phyloP scores from a whole-genome alignment of 1,140 invertebrate genomes.

The Drosophila repletoides region DNA sequence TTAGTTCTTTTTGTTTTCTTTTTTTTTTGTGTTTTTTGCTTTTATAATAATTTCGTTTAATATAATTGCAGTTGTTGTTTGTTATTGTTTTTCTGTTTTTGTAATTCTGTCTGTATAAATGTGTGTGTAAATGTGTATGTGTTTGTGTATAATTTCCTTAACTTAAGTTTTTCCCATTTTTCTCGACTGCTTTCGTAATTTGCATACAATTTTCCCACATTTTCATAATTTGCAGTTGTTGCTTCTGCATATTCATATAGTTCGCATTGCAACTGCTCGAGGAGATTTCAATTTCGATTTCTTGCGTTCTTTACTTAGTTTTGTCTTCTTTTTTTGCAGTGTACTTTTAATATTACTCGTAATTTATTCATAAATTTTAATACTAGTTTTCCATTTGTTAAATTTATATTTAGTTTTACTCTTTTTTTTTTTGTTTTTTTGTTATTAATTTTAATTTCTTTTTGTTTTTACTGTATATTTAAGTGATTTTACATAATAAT shows the following conservation, averaged over 20 bases:
- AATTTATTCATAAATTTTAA: conserved; percentile 77
- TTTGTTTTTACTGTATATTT: conserved; percentile 57
- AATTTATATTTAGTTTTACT: conserved; percentile 11
- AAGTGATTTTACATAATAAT: conserved; percentile 80
- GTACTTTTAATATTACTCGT: conserved; percentile 59
- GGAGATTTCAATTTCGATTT: conserved; percentile 20
- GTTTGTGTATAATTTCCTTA: conserved; percentile 57
- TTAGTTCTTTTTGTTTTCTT: conserved; percentile 57
- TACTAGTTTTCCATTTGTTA: conserved; percentile 59
- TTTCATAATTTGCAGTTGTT: conserved; percentile 14
- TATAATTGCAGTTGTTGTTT: conserved; percentile 74
- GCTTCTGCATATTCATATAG: conserved; percentile 32
- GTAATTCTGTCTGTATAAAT: conserved; percentile 36
- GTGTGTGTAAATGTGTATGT: conserved; percentile 32
- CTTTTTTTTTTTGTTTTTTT: conserved; percentile 12
- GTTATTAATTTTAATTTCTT: conserved; percentile 9
- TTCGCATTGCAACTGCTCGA: conserved; percentile 22
- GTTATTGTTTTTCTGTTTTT: conserved; percentile 27
- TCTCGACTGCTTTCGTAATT: conserved; percentile 24
- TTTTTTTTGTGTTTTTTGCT: conserved; percentile 66
- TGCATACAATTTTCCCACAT: conserved; percentile 47
- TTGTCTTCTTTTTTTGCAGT: conserved; percentile 38
- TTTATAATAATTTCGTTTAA: conserved; percentile 78
- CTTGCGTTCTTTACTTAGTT: conserved; percentile 34
- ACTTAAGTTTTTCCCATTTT: conserved; percentile 54